These are phyloP conservation scores for Trissolcus japonicus DNA, from an alignment of 2,888 invertebrate species.

Conservation along the genomic window DNA sequence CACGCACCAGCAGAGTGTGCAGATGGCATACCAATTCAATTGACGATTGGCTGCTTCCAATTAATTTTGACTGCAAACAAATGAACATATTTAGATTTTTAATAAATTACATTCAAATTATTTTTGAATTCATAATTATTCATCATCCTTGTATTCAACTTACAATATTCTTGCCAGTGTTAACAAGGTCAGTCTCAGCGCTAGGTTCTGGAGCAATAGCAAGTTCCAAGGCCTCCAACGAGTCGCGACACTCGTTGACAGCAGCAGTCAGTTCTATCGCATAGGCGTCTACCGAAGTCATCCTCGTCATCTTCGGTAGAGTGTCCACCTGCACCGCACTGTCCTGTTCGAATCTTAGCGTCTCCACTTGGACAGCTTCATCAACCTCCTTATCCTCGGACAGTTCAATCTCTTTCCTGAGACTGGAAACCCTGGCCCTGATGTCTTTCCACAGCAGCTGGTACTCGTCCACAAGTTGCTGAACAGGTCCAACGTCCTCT, in stretches of 20 bases:
- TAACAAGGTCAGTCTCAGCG: slow-evolving; percentile 78
- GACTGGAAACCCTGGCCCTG: slow-evolving; percentile 77
- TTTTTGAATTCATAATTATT: background rate
- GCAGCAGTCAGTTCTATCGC: slow-evolving; percentile 85
- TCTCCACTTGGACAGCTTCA: slow-evolving; percentile 84
- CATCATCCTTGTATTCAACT: slow-evolving; percentile 41
- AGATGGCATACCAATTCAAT: slow-evolving; percentile 89
- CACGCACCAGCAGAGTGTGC: slow-evolving; percentile 84
- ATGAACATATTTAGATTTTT: background rate
- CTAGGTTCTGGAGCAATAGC: slow-evolving; percentile 80
- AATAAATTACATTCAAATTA: background rate
- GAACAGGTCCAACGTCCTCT: slow-evolving; percentile 79
- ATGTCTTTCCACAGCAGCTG: slow-evolving; percentile 82
- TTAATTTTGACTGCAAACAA: slow-evolving; percentile 79
- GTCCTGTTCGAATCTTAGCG: slow-evolving; percentile 86
- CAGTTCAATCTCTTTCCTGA: slow-evolving; percentile 73
- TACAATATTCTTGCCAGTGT: slow-evolving; percentile 82
- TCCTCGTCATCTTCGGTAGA: slow-evolving; percentile 79
- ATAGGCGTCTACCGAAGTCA: slow-evolving; percentile 90
- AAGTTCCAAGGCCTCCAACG: slow-evolving; percentile 82
- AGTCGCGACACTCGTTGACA: slow-evolving; percentile 83
- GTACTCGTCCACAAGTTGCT: slow-evolving; percentile 82
- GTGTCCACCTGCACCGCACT: slow-evolving; percentile 90
- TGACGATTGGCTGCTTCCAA: slow-evolving; percentile 87
- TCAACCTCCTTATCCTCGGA: slow-evolving; percentile 76